phyloP scores from a whole-genome alignment of 2,113 vertebrate genomes.

The Motacilla tschutschensis region DNA sequence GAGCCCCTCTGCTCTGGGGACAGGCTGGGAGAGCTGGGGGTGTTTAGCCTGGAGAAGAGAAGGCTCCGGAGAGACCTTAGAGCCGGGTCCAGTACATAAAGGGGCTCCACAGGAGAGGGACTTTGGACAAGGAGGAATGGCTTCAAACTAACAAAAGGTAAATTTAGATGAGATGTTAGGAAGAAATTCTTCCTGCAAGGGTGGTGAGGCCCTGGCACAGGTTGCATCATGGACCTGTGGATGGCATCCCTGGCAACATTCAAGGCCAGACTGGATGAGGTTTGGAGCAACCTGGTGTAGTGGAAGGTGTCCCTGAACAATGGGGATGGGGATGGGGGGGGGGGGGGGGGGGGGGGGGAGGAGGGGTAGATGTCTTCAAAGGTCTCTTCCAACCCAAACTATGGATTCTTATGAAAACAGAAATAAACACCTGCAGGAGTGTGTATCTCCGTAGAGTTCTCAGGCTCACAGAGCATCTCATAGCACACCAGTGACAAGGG shows the following conservation, averaged over 20 bases:
- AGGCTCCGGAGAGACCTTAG: neutral
- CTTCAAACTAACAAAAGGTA: neutral
- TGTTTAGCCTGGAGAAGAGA: neutral
- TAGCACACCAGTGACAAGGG: neutral
- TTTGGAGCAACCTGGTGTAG: neutral
- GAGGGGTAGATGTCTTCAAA: neutral
- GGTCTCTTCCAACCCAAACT: neutral
- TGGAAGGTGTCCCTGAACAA: neutral
- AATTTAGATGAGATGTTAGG: neutral
- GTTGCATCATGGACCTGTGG: neutral
- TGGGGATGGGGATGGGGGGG: accelerated
- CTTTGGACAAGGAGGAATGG: neutral
- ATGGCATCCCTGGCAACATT: neutral
- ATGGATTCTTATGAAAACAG: neutral
- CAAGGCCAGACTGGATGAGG: neutral
- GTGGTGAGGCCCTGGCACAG: neutral
- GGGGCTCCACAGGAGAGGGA: neutral
- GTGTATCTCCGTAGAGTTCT: neutral
- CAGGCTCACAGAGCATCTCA: neutral
- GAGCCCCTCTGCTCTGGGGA: neutral
- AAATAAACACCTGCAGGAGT: neutral
- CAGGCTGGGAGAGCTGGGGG: neutral
- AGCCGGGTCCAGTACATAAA: neutral
- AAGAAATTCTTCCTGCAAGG: neutral
- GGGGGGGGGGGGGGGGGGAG: no score